Evolutionary conservation across 2,113 vertebrate genomes (phyloP).

Genomic region (Antechinus stuartii): DNA sequence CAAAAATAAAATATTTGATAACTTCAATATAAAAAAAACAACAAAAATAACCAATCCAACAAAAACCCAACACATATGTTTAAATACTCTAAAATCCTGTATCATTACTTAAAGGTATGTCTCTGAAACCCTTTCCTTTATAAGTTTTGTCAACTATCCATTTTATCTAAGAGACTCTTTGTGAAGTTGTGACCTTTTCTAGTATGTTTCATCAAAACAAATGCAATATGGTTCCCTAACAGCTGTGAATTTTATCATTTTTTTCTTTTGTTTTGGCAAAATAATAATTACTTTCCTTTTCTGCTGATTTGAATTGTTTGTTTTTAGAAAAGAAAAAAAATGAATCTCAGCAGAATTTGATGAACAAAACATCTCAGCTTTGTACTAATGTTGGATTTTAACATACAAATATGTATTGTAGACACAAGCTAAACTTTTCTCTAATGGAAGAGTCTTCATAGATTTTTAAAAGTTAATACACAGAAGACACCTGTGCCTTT

Average conservation of each 20-base stretch:
- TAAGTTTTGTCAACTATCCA: rapidly evolving
- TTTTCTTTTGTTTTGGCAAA: neutral
- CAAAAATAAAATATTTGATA: neutral
- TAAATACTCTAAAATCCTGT: too few relatives aligned
- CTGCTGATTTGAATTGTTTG: neutral
- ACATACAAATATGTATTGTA: neutral
- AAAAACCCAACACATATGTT: neutral
- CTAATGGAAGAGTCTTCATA: neutral
- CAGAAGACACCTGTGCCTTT: neutral
- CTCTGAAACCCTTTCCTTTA: neutral
- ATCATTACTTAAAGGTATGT: neutral
- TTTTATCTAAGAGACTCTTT: neutral
- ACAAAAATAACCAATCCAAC: neutral
- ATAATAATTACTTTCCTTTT: neutral
- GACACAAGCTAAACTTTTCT: neutral
- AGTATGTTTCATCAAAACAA: neutral
- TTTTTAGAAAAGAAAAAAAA: neutral
- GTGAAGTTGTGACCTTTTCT: neutral
- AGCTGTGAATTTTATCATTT: neutral
- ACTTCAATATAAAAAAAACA: neutral
- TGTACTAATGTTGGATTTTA: neutral
- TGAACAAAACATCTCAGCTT: neutral
- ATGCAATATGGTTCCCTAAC: neutral
- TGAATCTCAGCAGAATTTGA: slow-evolving; percentile 25
- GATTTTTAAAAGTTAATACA: neutral